A percentile compares a stretch with the other conserved stretches of the same genome.
These are phyloP conservation scores for Heliconius erato DNA, from an alignment of 2,888 invertebrate species.

Conservation along the genomic window DNA sequence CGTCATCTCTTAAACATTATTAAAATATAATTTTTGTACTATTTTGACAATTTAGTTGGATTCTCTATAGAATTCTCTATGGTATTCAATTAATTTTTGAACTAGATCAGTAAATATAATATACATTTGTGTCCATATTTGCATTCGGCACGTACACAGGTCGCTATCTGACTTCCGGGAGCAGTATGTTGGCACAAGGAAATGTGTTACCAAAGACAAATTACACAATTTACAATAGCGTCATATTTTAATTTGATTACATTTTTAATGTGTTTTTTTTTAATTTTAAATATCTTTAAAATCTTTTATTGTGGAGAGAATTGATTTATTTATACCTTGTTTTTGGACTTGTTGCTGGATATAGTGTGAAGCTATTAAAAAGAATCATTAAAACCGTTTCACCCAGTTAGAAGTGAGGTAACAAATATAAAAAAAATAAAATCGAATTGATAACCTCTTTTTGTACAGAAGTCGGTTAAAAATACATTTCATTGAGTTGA, in stretches of 20 bases:
- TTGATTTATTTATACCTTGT: neutral
- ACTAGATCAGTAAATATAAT: conserved; percentile 27
- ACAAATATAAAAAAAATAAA: too few relatives aligned
- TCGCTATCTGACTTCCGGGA: conserved; percentile 67
- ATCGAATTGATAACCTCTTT: too few relatives aligned
- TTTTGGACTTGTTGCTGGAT: neutral
- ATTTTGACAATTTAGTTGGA: neutral
- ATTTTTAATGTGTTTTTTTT: neutral
- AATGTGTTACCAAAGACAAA: conserved; percentile 68
- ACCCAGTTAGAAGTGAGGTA: too few relatives aligned
- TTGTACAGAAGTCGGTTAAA: too few relatives aligned
- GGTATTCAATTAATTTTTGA: neutral
- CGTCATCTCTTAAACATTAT: too few relatives aligned
- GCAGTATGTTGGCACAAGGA: conserved; percentile 59
- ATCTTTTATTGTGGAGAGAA: neutral
- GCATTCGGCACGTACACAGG: conserved; percentile 43
- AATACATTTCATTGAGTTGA: too few relatives aligned
- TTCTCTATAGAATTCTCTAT: neutral
- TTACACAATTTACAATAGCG: conserved; percentile 72
- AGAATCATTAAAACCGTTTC: too few relatives aligned
- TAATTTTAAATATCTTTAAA: neutral
- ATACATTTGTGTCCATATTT: conserved; percentile 39
- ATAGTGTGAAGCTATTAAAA: too few relatives aligned
- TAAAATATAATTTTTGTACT: too few relatives aligned
- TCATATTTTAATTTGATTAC: conserved; percentile 36